Percentiles rank a stretch among this genome's conserved stretches.
Conservation (phyloP, 2,888 invertebrate species). For the Beris morrisii region DNA sequence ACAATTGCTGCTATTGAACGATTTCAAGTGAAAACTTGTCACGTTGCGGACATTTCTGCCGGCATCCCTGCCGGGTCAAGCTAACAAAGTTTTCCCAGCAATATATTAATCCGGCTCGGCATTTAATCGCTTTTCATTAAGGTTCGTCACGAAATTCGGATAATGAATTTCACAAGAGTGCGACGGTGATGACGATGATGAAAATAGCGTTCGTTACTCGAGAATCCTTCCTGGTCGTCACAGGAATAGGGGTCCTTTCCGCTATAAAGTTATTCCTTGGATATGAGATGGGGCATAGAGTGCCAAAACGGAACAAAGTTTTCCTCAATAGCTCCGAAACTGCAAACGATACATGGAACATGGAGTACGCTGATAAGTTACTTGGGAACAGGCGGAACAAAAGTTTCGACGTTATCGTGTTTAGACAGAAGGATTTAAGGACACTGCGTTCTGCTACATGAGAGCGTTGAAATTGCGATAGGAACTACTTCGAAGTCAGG, state of each 20-base stretch:
- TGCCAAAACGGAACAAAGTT: no score
- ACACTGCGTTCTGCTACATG: background rate
- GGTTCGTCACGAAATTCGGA: constrained; percentile 36
- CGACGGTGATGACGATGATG: constrained; percentile 19
- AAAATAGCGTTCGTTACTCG: constrained; percentile 24
- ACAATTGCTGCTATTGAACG: no score
- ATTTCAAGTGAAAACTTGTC: constrained; percentile 11
- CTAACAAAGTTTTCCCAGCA: constrained; percentile 20
- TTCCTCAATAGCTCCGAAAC: no score
- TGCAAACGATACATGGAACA: no score
- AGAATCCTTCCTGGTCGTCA: constrained; percentile 10
- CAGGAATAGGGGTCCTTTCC: no score
- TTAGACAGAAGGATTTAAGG: constrained; percentile 17
- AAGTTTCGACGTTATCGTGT: constrained; percentile 28
- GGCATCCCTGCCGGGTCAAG: constrained; percentile 2
- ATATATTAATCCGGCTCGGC: constrained; percentile 26
- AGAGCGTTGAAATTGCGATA: no score
- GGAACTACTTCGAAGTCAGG: no score
- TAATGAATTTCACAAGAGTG: constrained; percentile 36
- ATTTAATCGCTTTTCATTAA: constrained; percentile 39
- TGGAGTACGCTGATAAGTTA: background rate
- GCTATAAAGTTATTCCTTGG: no score
- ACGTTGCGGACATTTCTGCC: constrained; percentile 5
- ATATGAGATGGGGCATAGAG: no score
- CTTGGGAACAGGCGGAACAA: background rate